Evolutionary conservation across 64 coral and sea anemone genomes (phyloP), one percentile per base, ranked within the genome.

Genomic region (Astreopora myriophthalma): DNA sequence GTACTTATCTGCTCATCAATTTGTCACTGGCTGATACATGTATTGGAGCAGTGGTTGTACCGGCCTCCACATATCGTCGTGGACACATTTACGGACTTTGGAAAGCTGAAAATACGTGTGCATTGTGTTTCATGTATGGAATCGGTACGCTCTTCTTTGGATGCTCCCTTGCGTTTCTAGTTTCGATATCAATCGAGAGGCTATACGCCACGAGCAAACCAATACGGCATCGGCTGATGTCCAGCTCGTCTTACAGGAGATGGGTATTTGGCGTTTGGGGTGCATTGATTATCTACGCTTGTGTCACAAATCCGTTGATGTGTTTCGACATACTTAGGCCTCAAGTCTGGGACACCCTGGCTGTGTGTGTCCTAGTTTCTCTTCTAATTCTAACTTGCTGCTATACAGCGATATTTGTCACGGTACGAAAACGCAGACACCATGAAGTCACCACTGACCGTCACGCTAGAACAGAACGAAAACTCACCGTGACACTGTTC

Each of bases 161-260:
- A 5, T 64, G 79, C 34, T 83, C 79, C 0, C 79, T 83, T 13
- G 55, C 22, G 33, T 83, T 83, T 65, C n/a, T 83, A 22, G 79
- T 26, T 32, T 83, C 79, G 0, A 83, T 83, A 24, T 83, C 79
- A 38, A 61, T 83, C 6, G 79, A 83, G 33, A 83, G 79, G 25
- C 79, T 83, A 33, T 19, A 83, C 20, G 79, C 79, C 38, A 83
- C 48, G 32, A 58, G 79, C n/a, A 38, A 64, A 64, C 79, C 79
- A 63, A 62, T 83, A 7, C 30, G 57, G 23, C 79, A 83, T 38
- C 30, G 32, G 9, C 6, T 35, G 22, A 26, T 83, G 22, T 64
- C 79, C 11, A 30, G 31, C 17, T 58, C 58, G 29, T 10, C 57
- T 3, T 83, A 83, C 34, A 63, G 34, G 22, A 62, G 8, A 36